Evolutionary conservation across 2,888 invertebrate genomes (phyloP), one percentile per base, ranked within the genome.

Genomic region (Itoplectis maculator): DNA sequence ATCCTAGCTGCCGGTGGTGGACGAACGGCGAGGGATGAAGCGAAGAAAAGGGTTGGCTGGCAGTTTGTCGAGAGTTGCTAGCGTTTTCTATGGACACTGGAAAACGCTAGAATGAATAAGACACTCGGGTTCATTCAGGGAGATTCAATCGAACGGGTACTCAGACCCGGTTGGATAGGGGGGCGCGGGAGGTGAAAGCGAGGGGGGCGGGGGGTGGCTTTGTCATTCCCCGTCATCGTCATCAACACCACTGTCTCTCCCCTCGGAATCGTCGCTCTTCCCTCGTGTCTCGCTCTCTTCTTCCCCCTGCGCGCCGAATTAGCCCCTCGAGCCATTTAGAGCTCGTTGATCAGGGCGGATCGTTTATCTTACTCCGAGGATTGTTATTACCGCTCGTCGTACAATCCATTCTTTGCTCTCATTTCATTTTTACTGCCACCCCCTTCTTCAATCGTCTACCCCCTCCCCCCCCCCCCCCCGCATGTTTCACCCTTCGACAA

Each of bases 81-180:
- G 73, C 29, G 80, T 82, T 85, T 84, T 86, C 77, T 86, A 86
- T 84, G 66, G 83, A 78, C 84, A 73, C 84, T 35, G 49, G n/a
- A 18, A 75, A 76, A 63, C 59, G 49, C 56, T 70, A 29, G 88
- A 87, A 87, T 88, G 88, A 89, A 89, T 88, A 89, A 90, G 89
- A 89, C 87, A 88, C 86, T 69, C 72, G 80, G 54, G 85, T 79
- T 84, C 84, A 88, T 89, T 89, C 87, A 88, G 82, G 82, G 83
- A 88, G 83, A 88, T 86, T 86, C 88, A 87, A 89, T 87, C 83
- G 88, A 87, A 88, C 82, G 85, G 86, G 87, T 86, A 84, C 84
- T 69, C 73, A 18, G 20, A n/a, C n/a, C 70, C 5, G 29, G 29
- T 2, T 29, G 29, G 29, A 5, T 29, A 29, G 29, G 5, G 29